Base-by-base conservation (phyloP, 1,140 invertebrate genomes). In the Megalonaias nervosa region DNA sequence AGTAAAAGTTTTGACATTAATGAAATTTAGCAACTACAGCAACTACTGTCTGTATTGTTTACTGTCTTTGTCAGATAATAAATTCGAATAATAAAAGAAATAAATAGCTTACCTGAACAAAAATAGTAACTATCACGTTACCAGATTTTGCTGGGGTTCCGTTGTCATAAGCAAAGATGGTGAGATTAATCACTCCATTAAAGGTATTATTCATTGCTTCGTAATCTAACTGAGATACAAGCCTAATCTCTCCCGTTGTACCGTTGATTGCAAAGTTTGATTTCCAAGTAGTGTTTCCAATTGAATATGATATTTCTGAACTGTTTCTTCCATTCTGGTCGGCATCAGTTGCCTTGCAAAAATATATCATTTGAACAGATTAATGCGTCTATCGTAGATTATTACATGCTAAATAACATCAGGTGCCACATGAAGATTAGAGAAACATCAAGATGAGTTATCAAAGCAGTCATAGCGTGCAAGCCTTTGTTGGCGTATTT, bases 341-440 rank as follows among this genome's bases (percentile, higher is more conserved):
- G 19, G n/a, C 15, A 23, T 75, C 74, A 13, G 26, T 69, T 16
- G 74, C 74, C 74, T 75, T 58, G 26, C 26, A 73, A 26, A 23
- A 17, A 61, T 62, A 62, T 12, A 38, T 38, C 0, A 38, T 38
- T 38, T 38, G 38, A 38, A 6, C 4, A 38, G 4, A 9, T 6
- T 38, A 38, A 38, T 38, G 38, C 1, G 26, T 38, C 38, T 38
- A 3, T 38, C 38, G 0, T 38, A 9, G 2, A 38, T 38, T 9
- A 38, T 38, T 38, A 38, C 38, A 31, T 38, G 4, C 4, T 38
- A 9, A 38, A 38, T 38, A 38, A 1, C 2, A 38, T 38, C 1
- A 38, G 4, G 38, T 5, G 4, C 6, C 9, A 3, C 38, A 38
- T 6, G 4, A 9, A 38, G 38, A 38, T 38, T 38, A 2, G 38